phyloP scores from a whole-genome alignment of 2,113 vertebrate species.

The Gymnogyps californianus region DNA sequence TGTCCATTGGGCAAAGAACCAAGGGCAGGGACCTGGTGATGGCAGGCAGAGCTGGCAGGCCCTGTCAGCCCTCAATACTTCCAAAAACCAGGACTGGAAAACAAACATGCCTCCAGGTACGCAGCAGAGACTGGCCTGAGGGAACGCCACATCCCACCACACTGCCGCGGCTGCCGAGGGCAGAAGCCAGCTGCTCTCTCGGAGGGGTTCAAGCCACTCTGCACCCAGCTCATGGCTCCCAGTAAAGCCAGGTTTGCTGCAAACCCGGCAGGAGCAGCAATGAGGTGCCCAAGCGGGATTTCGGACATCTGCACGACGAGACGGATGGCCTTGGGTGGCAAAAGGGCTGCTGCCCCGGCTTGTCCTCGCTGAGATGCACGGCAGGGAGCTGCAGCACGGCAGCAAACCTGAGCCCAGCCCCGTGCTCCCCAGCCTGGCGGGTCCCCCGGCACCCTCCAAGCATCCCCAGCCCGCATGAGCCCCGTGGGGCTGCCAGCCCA shows the following conservation, averaged over 20 bases:
- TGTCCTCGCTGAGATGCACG: fast-evolving
- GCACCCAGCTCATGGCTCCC: neutral
- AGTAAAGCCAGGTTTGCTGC: neutral
- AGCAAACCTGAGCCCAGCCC: neutral
- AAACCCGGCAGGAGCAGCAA: neutral
- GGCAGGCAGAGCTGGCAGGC: neutral
- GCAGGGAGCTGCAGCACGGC: neutral
- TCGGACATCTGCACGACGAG: fast-evolving
- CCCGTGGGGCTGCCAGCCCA: neutral
- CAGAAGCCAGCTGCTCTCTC: neutral
- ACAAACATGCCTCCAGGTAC: neutral
- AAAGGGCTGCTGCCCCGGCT: no score
- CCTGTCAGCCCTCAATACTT: neutral
- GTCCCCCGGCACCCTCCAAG: neutral
- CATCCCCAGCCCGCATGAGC: neutral
- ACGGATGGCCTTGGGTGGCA: fast-evolving
- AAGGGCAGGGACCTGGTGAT: neutral
- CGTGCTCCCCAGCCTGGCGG: neutral
- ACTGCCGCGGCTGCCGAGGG: fast-evolving
- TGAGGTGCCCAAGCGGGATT: neutral
- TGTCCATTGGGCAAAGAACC: neutral
- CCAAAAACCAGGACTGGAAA: neutral
- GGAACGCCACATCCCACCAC: neutral
- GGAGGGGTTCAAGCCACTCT: neutral
- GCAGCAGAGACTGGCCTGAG: neutral